phyloP scores from a whole-genome alignment of 2,888 invertebrate species.

The Lycocerus yunnanus region DNA sequence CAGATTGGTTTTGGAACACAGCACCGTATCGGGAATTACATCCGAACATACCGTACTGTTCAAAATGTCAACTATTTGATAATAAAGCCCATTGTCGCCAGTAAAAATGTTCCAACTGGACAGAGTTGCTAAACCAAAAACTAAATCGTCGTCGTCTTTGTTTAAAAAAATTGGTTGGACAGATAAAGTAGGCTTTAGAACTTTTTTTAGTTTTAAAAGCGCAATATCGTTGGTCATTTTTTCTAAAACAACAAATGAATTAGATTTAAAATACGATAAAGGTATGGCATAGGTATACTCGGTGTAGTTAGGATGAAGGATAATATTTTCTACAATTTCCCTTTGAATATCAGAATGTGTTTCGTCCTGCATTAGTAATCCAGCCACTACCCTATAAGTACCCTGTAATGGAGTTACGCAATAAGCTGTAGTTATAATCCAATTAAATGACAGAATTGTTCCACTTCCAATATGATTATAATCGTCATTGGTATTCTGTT shows the following conservation, averaged over 20 bases:
- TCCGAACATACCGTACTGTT: not conserved
- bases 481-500: not conserved
- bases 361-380: not conserved
- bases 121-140: constrained; percentile 13
- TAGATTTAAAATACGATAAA: not conserved
- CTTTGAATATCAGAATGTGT: constrained; percentile 9
- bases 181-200: constrained; percentile 22
- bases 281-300: not conserved
- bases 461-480: constrained; percentile 17
- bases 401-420: not conserved
- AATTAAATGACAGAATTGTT: constrained; percentile 5
- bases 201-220: constrained; percentile 24
- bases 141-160: constrained; percentile 3
- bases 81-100: not conserved
- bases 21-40: not conserved
- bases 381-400: constrained; percentile 7
- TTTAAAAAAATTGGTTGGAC: constrained; percentile 25
- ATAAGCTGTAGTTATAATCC: constrained; percentile 15
- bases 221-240: constrained; percentile 32
- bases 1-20: constrained; percentile 3
- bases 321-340: not conserved
- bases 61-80: constrained; percentile 6
- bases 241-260: not conserved
- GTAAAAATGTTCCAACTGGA: constrained; percentile 13
- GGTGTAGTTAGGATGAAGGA: constrained; percentile 12